Base-by-base conservation (phyloP, 2,113 vertebrate genomes). In the Gopherus flavomarginatus region DNA sequence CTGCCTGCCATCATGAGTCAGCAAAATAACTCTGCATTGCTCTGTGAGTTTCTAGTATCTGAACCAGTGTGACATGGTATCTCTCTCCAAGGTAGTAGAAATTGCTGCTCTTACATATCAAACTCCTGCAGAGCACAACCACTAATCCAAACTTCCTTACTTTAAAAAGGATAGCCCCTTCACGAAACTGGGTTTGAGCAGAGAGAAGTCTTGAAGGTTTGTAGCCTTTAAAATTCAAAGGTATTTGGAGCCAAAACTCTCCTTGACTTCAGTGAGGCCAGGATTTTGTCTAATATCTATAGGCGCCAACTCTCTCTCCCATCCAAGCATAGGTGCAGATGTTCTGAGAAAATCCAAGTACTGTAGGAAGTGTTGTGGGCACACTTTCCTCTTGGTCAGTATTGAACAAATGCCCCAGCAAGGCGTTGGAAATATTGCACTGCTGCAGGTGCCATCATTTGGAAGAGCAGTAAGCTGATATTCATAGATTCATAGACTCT, bases 401-500 rank as follows among this genome's bases (percentile, higher is more conserved):
- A 53, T 14, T 29, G 87, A 86, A 83, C 72, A 92, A 95, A 83
- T 42, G 69, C 49, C 83, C 88, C 7, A 65, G 65, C 31, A 59
- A 11, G 19, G 16, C 4, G 95, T 97, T 92, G 94, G 96, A 97
- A 96, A 92, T 44, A 87, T 35, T 38, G 79, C 83, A 47, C 79
- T 97, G 97, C 96, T 97, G 96, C 96, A 27, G 1, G 57, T 93
- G 93, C 88, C 91, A 47, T 87, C 94, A 42, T 21, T 22, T 75
- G n/a, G 21, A 22, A 81, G 50, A 90, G 89, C 93, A 6, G 90
- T 93, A 95, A 95, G 91, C 65, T 93, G 82, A 4, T 75, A 93
- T 75, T 38, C 42, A 42, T 42, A 42, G 42, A 42, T 42, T 42
- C 42, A 42, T 42, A 42, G 42, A 42, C 42, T 42, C 42, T 42